Evolutionary conservation across 2,113 vertebrate species (phyloP).

Genomic region (Lepidothrix coronata): DNA sequence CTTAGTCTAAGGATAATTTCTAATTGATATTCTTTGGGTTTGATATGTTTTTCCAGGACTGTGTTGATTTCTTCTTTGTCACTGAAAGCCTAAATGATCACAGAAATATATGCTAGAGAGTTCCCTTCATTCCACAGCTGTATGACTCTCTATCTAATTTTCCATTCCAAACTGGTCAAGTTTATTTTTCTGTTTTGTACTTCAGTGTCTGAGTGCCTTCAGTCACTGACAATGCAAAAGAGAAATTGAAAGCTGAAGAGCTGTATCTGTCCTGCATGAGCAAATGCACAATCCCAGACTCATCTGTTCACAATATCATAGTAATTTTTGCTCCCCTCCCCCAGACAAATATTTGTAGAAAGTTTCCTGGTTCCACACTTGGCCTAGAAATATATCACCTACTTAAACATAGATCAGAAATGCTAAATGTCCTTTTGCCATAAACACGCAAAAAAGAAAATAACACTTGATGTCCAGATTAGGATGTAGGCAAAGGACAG

Average conservation of each 20-base stretch:
- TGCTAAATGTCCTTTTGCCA: background rate
- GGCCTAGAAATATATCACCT: background rate
- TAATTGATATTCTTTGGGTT: background rate
- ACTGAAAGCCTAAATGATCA: background rate
- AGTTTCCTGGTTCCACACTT: background rate
- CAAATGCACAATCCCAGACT: background rate
- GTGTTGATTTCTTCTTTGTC: background rate
- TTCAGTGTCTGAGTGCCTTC: background rate
- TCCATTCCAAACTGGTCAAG: background rate
- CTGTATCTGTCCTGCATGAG: background rate
- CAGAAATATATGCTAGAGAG: background rate
- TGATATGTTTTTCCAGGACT: background rate
- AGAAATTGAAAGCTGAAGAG: background rate
- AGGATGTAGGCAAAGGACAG: background rate
- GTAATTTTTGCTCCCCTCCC: background rate
- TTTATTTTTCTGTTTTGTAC: background rate
- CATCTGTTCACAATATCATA: background rate
- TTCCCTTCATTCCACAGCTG: background rate
- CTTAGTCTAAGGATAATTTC: background rate
- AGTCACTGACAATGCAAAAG: background rate
- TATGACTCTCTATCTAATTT: background rate
- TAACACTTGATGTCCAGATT: background rate
- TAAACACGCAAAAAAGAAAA: background rate
- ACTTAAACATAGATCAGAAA: background rate
- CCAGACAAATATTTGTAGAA: background rate